Evolutionary conservation across 37 sponge, comb jelly and placozoan genomes (phyloP), one percentile per base, ranked within the genome.

Genomic region (Chondrilla cf. caribensis): DNA sequence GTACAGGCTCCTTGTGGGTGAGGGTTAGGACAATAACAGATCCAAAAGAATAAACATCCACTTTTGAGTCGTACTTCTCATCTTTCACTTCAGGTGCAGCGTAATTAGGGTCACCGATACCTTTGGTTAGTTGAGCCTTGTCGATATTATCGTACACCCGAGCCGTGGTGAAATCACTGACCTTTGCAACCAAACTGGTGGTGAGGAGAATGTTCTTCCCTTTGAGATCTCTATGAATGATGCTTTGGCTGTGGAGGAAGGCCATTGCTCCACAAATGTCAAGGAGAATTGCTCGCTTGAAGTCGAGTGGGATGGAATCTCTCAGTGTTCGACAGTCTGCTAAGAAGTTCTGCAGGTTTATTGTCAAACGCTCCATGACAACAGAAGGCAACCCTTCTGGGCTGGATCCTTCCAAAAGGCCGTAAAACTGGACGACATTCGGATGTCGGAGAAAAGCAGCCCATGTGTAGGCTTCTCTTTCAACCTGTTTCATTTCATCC

Each of bases 261-360:
- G 68, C 17, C 68, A 67, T 67, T 1, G 31, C 68, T 29, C 68
- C 17, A 29, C 68, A 28, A 5, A 60, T 22, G 15, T 60, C 64
- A 28, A 67, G 68, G 32, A 67, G 68, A 2, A 67, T 67, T 18
- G 68, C n/a, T 17, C 35, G 68, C 68, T 67, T 67, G 68, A 67
- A 32, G 33, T 67, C 33, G 1, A 29, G 29, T 29, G 68, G 68
- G 33, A 67, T 67, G 68, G 35, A 3, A 0, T 67, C 33, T 33
- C 35, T 67, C 68, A 31, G 35, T 17, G 33, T 25, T 33, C 29
- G 0, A 4, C 17, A 1, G 17, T 67, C 17, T 33, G 17, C 33
- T 33, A 67, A 33, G 4, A 67, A 67, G 31, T 29, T 8, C 17
- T 33, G 31, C 26, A 67, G 33, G 33, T 4, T 67, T 18, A 3